A percentile compares a stretch with the other conserved stretches of the same genome.
Evolutionary conservation across 2,888 invertebrate species (phyloP).

Genomic region (Pammene aurita): DNA sequence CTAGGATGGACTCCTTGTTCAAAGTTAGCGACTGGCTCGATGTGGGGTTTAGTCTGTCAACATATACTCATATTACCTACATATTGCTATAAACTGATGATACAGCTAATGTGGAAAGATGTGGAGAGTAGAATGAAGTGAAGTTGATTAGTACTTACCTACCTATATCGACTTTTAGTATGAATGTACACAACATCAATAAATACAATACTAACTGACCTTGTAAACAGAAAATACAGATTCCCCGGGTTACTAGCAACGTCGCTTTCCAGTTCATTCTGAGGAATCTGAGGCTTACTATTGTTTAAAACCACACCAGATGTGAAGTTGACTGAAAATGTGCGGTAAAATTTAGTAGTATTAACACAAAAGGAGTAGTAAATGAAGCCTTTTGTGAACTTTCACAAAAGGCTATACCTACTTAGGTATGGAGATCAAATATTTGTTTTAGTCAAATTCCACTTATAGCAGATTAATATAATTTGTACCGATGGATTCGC

Average conservation of each 20-base stretch:
- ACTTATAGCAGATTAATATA: too few species aligned
- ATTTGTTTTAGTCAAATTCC: too few species aligned
- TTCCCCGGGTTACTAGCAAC: slow-evolving; percentile 17
- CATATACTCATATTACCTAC: neutral
- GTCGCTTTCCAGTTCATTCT: neutral
- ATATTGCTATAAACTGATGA: neutral
- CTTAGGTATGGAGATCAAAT: too few species aligned
- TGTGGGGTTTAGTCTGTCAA: slow-evolving; percentile 17
- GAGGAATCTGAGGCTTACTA: neutral
- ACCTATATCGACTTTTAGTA: too few species aligned
- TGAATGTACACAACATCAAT: neutral
- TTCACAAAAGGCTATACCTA: too few species aligned
- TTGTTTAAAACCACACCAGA: slow-evolving; percentile 9
- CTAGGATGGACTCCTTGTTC: slow-evolving; percentile 15
- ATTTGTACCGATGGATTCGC: too few species aligned
- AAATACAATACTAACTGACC: slow-evolving; percentile 21
- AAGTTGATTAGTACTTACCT: too few species aligned
- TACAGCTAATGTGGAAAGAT: too few species aligned
- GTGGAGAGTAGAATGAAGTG: too few species aligned
- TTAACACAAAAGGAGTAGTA: neutral
- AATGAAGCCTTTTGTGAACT: too few species aligned
- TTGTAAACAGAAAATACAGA: slow-evolving; percentile 27
- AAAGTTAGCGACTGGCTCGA: slow-evolving; percentile 10
- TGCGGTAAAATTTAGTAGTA: neutral
- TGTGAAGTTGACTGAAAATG: slow-evolving; percentile 16